Evolutionary conservation across 2,113 vertebrate genomes (phyloP).

Genomic region (Rhinopomastus cyanomelas): DNA sequence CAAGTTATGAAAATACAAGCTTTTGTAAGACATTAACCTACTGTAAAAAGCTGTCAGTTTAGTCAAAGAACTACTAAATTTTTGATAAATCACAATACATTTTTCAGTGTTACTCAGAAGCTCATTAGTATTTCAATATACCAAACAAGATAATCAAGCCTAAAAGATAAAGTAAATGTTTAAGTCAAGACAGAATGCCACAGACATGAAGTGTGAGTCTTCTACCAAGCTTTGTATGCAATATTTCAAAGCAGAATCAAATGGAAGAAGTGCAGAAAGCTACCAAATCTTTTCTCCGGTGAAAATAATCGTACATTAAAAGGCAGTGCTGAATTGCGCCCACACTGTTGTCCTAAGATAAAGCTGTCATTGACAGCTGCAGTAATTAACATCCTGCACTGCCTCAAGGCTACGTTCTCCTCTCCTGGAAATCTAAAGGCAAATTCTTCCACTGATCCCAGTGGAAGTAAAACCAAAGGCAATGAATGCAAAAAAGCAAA

Average conservation of each 20-base stretch:
- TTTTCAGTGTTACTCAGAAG: neutral
- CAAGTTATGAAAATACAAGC: neutral
- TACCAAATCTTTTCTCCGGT: neutral
- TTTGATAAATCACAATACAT: neutral
- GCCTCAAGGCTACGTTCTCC: neutral
- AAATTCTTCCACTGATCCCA: neutral
- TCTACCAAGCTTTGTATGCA: neutral
- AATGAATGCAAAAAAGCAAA: neutral
- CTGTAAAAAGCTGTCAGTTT: neutral
- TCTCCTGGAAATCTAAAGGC: neutral
- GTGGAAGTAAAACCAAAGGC: neutral
- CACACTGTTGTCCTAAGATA: neutral
- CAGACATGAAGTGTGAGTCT: neutral
- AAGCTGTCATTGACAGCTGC: neutral
- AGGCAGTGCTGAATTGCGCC: neutral
- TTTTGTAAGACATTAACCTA: neutral
- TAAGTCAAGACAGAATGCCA: neutral
- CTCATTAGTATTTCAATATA: neutral
- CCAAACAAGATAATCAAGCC: neutral
- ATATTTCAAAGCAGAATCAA: neutral
- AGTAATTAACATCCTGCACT: neutral
- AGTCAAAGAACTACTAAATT: neutral
- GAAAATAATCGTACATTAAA: neutral
- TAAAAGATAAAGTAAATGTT: neutral
- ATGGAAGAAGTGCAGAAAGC: neutral